Conservation (phyloP, 2,888 invertebrate species). For the Phalera bucephala region DNA sequence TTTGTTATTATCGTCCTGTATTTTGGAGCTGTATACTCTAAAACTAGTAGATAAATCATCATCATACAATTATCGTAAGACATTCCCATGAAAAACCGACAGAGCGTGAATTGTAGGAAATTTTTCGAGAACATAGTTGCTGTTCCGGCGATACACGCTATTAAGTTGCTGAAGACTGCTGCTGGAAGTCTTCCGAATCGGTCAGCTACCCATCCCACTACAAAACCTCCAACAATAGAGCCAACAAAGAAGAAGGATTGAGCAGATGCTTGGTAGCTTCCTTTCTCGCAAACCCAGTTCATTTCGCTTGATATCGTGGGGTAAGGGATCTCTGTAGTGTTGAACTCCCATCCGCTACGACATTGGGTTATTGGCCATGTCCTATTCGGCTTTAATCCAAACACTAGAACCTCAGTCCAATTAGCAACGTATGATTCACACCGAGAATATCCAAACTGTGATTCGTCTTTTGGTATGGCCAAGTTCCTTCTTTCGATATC, state of each 20-base stretch:
- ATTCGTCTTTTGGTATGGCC: conserved; percentile 48
- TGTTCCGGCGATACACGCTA: conserved; percentile 54
- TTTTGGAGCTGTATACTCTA: conserved; percentile 63
- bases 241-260: conserved; percentile 62
- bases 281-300: conserved; percentile 62
- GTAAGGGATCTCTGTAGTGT: conserved; percentile 61
- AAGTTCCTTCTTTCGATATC: conserved; percentile 45
- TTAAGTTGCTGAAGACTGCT: conserved; percentile 46
- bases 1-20: conserved; percentile 61
- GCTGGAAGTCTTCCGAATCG: conserved; percentile 60
- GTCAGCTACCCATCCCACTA: conserved; percentile 60
- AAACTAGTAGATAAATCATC: conserved; percentile 55
- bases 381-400: conserved; percentile 33
- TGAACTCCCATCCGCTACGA: conserved; percentile 63
- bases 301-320: conserved; percentile 58
- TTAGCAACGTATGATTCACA: conserved; percentile 54
- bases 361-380: conserved; percentile 47
- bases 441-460: conserved; percentile 53
- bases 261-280: conserved; percentile 60
- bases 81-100: conserved; percentile 62
- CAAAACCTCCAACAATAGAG: conserved; percentile 57
- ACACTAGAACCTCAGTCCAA: conserved; percentile 50
- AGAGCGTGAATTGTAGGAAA: conserved; percentile 48
- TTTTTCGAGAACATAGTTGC: conserved; percentile 45
- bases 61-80: conserved; percentile 66